These are phyloP conservation scores for Torymus tubicola DNA, from an alignment of 2,888 invertebrate species.

Conservation along the genomic window DNA sequence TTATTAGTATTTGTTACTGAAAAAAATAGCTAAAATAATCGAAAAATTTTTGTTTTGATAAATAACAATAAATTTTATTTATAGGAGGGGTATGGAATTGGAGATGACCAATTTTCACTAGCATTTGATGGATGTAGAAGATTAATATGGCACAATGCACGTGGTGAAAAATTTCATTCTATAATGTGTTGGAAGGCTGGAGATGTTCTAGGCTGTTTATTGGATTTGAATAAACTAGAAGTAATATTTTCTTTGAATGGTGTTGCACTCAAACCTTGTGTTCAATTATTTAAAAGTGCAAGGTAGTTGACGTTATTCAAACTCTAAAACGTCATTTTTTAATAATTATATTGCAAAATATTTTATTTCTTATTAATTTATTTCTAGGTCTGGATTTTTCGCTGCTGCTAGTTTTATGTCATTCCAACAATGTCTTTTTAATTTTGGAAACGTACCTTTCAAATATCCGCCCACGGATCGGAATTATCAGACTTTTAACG, in stretches of 20 bases:
- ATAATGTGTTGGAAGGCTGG: constrained; percentile 88
- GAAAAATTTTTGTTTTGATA: no score
- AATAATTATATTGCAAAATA: constrained; percentile 7
- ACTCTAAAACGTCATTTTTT: background rate
- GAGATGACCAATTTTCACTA: constrained; percentile 92
- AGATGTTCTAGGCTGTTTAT: constrained; percentile 89
- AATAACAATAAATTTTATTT: constrained; percentile 28
- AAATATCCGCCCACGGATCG: constrained; percentile 84
- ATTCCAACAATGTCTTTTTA: constrained; percentile 95
- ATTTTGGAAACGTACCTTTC: constrained; percentile 91
- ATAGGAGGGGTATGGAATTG: constrained; percentile 96
- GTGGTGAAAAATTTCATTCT: constrained; percentile 79
- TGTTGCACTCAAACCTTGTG: constrained; percentile 82
- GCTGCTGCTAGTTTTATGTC: constrained; percentile 98
- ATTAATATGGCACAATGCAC: constrained; percentile 93
- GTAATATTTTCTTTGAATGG: constrained; percentile 92
- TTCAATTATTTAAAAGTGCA: constrained; percentile 86
- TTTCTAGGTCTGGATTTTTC: constrained; percentile 88
- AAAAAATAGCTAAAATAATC: background rate
- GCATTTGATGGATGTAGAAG: constrained; percentile 95
- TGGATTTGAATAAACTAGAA: constrained; percentile 85
- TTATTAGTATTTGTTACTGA: constrained; percentile 8
- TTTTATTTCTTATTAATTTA: constrained; percentile 26
- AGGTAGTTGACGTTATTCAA: constrained; percentile 78
- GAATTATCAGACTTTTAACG: constrained; percentile 86